A percentile compares a stretch with the other conserved stretches of the same genome.
These are phyloP conservation scores for Scaeva pyrastri DNA, from an alignment of 2,888 invertebrate species.

Conservation along the genomic window DNA sequence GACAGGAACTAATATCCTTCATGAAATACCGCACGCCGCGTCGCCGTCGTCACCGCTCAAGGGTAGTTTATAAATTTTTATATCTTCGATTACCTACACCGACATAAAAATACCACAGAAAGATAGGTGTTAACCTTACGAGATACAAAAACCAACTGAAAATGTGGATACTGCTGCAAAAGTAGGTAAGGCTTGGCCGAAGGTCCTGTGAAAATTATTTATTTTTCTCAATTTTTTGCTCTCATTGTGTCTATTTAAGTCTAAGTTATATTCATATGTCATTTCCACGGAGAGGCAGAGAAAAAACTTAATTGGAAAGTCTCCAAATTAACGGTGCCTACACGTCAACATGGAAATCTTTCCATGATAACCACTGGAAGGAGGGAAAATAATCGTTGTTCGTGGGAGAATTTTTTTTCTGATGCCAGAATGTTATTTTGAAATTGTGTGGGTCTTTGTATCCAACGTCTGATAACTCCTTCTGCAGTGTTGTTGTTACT, in stretches of 20 bases:
- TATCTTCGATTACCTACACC: slow-evolving; percentile 13
- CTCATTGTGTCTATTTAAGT: neutral
- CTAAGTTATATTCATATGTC: slow-evolving; percentile 28
- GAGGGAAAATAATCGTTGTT: neutral
- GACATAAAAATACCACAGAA: slow-evolving; percentile 15
- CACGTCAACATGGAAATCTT: slow-evolving; percentile 6
- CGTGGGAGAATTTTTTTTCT: neutral
- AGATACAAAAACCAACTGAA: slow-evolving; percentile 76
- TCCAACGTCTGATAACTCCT: slow-evolving; percentile 65
- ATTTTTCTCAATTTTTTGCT: slow-evolving; percentile 10
- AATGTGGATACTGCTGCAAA: slow-evolving; percentile 67
- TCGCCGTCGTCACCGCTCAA: neutral
- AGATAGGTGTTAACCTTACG: slow-evolving; percentile 66
- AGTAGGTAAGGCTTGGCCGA: slow-evolving; percentile 72
- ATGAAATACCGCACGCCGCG: slow-evolving; percentile 62
- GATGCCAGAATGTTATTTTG: slow-evolving; percentile 43
- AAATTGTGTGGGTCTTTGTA: slow-evolving; percentile 53
- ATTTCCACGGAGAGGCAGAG: slow-evolving; percentile 38
- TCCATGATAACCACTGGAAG: slow-evolving; percentile 51
- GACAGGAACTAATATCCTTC: slow-evolving; percentile 52
- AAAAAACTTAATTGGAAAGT: slow-evolving; percentile 44
- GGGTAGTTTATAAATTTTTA: neutral
- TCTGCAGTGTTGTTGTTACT: slow-evolving; percentile 35
- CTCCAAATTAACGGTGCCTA: slow-evolving; percentile 59
- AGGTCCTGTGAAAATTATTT: slow-evolving; percentile 44